Base-by-base conservation (phyloP, 2,113 vertebrate species). In the Perca schrenkii region DNA sequence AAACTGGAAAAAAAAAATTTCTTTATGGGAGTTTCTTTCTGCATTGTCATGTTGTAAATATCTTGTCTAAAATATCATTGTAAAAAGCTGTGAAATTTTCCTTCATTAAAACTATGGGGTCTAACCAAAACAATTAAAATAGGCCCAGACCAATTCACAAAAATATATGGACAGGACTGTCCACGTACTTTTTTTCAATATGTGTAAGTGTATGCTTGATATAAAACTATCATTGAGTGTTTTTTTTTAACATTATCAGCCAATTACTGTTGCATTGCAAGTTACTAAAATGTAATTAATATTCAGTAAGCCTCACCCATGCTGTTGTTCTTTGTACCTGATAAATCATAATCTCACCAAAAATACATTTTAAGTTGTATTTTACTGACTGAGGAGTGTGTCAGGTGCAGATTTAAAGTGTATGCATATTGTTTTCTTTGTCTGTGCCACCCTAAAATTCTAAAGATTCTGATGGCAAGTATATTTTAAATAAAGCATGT, bases 301-400 rank as follows among this genome's bases (percentile, higher is more conserved):
- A 64, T 69, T 31, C 70, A 66, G 21, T 25, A 28, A 43, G 15
- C 49, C 14, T 62, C 12, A 5, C 2, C 15, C 13, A 21, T 54
- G 62, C 34, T 73, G 17, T 52, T 58, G 25, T 46, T 17, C 43
- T 70, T 57, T 57, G 28, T 5, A 46, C 52, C 50, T 61, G 43
- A 77, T 63, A 67, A 56, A 71, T 76, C 54, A 66, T 56, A 83
- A 34, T 68, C n/a, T 57, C 12, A 25, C 6, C 15, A 63, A 36
- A 69, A 47, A 57, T 2, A 0, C 6, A n/a, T 19, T 58, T 40
- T 46, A 64, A 11, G 40, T 60, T 65, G 40, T 4, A 22, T 60
- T 67, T 50, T 56, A 50, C 46, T 40, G 52, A 64, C 58, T 25
- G 25, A 36, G 36, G 14, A 57, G n/a, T 0, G 3, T 40, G 3